These are phyloP conservation scores for Vespertilio murinus DNA, from an alignment of 2,797 vertebrate genomes.

Conservation along the genomic window DNA sequence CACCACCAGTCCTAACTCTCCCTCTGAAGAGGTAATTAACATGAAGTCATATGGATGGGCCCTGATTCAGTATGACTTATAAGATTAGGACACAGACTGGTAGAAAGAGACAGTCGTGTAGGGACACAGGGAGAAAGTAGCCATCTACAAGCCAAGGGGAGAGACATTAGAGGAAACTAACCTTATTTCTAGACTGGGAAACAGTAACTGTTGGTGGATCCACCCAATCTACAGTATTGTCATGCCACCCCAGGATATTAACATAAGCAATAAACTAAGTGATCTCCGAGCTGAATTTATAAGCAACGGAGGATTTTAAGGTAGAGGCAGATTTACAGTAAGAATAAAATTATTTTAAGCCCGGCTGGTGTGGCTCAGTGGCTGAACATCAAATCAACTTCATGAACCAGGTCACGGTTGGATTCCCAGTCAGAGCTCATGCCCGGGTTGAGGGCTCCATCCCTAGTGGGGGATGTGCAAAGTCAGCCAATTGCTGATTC, in stretches of 20 bases:
- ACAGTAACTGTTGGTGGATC: not conserved
- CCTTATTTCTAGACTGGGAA: not conserved
- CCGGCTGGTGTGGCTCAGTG: no score
- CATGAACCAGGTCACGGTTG: no score
- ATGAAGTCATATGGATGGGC: not conserved
- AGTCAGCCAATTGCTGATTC: no score
- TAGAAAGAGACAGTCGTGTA: not conserved
- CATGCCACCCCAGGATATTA: not conserved
- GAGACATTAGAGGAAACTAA: not conserved
- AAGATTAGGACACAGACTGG: not conserved
- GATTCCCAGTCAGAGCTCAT: no score
- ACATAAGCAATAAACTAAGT: not conserved
- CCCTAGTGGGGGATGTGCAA: no score
- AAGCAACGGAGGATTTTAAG: not conserved
- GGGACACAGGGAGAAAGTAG: not conserved
- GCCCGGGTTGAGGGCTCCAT: no score
- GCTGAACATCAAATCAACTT: no score
- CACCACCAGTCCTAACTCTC: not conserved
- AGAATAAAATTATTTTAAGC: not conserved
- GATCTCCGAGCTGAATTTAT: not conserved
- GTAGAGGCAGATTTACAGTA: not conserved
- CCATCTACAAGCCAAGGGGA: not conserved
- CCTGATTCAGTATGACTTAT: not conserved
- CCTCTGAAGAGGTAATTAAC: not conserved
- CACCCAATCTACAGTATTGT: fast-evolving